Conservation (phyloP, 2,113 vertebrate species). For the Stigmatopora nigra region DNA sequence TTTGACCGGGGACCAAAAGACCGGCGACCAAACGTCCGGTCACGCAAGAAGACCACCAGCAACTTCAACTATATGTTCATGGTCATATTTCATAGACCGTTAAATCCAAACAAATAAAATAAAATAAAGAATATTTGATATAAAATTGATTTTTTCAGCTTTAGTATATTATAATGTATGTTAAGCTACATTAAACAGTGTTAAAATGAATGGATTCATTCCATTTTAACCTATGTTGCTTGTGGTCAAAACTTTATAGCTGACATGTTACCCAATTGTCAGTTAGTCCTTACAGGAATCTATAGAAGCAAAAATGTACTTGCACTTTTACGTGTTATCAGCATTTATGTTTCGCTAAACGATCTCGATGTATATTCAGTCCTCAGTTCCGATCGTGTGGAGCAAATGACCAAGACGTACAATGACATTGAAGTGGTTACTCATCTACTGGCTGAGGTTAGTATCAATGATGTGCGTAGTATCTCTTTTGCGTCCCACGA, state of each 20-base stretch:
- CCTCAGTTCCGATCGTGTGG: constrained; percentile 77
- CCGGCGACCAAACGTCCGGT: too few relatives aligned
- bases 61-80: constrained; percentile 8
- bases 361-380: constrained; percentile 62
- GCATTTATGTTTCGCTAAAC: neutral
- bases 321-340: too few relatives aligned
- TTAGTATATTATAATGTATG: too few relatives aligned
- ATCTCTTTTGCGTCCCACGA: neutral
- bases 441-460: constrained; percentile 89
- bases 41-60: constrained; percentile 32
- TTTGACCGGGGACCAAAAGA: too few relatives aligned
- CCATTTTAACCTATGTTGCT: constrained; percentile 24
- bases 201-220: too few relatives aligned
- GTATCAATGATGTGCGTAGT: rapidly evolving
- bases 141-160: too few relatives aligned
- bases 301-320: neutral
- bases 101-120: too few relatives aligned
- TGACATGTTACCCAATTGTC: constrained; percentile 11
- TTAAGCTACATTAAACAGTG: too few relatives aligned
- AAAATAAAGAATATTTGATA: too few relatives aligned
- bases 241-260: constrained; percentile 23
- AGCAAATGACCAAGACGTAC: constrained; percentile 84
- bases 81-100: neutral
- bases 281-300: constrained; percentile 5
- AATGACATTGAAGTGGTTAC: constrained; percentile 89